Conservation (phyloP, 2,888 invertebrate species). For the Neoitamus cyanurus region DNA sequence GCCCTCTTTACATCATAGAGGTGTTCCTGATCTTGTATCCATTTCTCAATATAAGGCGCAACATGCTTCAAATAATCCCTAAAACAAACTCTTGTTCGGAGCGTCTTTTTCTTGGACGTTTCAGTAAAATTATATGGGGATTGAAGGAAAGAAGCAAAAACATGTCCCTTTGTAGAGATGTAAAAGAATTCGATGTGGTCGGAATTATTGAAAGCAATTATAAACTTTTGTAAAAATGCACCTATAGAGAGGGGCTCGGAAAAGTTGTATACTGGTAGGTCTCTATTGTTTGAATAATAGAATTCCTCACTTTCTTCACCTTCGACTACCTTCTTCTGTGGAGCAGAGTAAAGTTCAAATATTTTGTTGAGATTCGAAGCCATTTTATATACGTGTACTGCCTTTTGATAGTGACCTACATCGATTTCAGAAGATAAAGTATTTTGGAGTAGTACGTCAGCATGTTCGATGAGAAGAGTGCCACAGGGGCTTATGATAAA, state of each 20-base stretch:
- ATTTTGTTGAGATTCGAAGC: neutral
- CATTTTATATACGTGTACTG: neutral
- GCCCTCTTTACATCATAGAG: neutral
- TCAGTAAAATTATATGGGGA: neutral
- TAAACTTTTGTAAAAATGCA: neutral
- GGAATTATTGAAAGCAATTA: neutral
- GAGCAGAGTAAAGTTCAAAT: neutral
- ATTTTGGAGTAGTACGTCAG: constrained; percentile 9
- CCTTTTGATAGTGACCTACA: neutral
- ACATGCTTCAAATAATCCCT: constrained; percentile 48
- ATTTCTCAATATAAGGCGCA: neutral
- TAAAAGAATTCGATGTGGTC: neutral
- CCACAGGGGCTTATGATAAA: neutral
- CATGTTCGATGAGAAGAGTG: constrained; percentile 4
- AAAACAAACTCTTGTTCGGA: constrained; percentile 46
- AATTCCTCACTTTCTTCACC: rapidly evolving
- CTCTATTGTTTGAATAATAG: neutral
- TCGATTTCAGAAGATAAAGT: neutral
- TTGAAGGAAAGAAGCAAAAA: neutral
- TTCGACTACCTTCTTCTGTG: neutral
- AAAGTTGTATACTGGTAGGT: neutral
- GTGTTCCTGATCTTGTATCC: constrained; percentile 11
- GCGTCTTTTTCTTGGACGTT: neutral
- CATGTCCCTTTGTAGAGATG: neutral
- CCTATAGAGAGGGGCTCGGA: neutral